Base-by-base conservation (phyloP, 2,888 invertebrate species). In the Eristalis intricaria region DNA sequence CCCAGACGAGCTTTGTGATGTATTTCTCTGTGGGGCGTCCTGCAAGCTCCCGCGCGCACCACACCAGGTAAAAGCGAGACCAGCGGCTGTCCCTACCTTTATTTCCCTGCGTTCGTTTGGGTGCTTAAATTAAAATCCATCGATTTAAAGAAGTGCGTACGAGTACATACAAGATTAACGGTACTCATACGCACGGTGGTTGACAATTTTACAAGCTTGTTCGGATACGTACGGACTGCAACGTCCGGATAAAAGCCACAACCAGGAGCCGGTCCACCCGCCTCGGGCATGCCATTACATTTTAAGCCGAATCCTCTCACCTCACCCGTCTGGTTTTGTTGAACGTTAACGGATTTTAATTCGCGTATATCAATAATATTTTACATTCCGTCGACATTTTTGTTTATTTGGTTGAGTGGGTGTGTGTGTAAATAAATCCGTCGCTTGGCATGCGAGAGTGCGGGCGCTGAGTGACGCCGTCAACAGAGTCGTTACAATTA, bases 381-480 rank as follows among this genome's bases (percentile, higher is more conserved):
- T 79, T 50, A 66, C 43, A 58, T 79, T 60, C 65, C 29, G 71
- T 66, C 58, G 71, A 32, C 60, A 35, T 65, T 32, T 68, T 77
- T 32, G 81, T 81, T 81, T 63, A 71, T 85, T 80, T 50, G 50
- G 19, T 19, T 19, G 19, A 19, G 50, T 35, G 81, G 13, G 29
- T 60, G 66, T 13, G 35, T 64, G 43, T 63, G 76, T 85, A 81
- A 85, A 85, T 81, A 81, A 85, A 69, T 11, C 38, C 32, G 60
- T 38, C 64, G 35, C 35, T 35, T 35, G 35, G 11, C 35, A 35
- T 35, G 35, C 10, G 35, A 26, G 50, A 22, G 35, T 11, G 65
- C 11, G 23, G 35, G 19, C 40, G 4, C 38, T 22, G 65, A 60
- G 60, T 79, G 79, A 56, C 74, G 40, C 70, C 60, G 70, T 65